Evolutionary conservation across 2,888 invertebrate genomes (phyloP), one percentile per base, ranked within the genome.

Genomic region (Parnassius orleans): DNA sequence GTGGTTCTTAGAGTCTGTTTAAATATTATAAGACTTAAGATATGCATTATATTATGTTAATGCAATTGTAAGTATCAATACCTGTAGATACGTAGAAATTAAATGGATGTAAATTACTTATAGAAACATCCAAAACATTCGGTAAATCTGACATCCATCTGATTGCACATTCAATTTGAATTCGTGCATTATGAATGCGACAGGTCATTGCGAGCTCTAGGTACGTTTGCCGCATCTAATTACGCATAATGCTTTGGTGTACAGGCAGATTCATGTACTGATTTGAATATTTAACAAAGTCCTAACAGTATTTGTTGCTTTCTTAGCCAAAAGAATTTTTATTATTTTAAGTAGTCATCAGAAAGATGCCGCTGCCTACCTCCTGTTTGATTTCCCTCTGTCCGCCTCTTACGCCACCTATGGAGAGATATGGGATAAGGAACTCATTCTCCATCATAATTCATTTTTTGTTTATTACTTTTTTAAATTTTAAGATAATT

Each of bases 161-260:
- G 73, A 86, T 83, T 84, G 86, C 83, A 83, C 87, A 87, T 87
- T 89, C 87, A 88, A 87, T 89, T 88, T 86, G 79, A 84, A 83
- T 76, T 84, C 84, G 85, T 88, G 86, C 87, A 88, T 88, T 84
- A 88, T 88, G 88, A 86, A 88, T 88, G 80, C 72, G 70, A 76
- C 75, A 78, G 75, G 76, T 77, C 72, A 75, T 75, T 75, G 74
- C 72, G 77, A 75, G 79, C 77, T 81, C 79, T 75, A 79, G 72
- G 81, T 84, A 84, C 87, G 86, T 87, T 86, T 83, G 85, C 84
- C 82, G 87, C 84, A 61, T 61, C 57, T 61, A 61, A 61, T 61
- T 61, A 57, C 51, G 57, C 56, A 63, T 63, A 44, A 58, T 84
- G 86, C 87, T 84, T 84, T 83, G 81, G 85, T 80, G 83, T 85